Evolutionary conservation across 2,888 invertebrate species (phyloP).

Genomic region (Harpalus rubripes): DNA sequence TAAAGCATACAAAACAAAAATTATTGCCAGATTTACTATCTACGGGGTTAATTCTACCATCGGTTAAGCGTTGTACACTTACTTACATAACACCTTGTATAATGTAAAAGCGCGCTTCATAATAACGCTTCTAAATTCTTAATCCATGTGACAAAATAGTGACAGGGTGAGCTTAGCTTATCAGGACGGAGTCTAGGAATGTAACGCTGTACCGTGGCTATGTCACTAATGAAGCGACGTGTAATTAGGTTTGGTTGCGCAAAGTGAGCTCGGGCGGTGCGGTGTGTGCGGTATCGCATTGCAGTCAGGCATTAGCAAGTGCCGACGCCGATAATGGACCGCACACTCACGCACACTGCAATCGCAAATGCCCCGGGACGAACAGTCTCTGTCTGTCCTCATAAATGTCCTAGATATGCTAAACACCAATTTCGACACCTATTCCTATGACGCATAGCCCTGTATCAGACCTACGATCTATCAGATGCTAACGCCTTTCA

Average conservation of each 20-base stretch:
- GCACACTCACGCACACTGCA: conserved; percentile 42
- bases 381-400: conserved; percentile 41
- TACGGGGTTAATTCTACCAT: no score
- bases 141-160: no score
- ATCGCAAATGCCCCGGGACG: conserved; percentile 62
- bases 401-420: conserved; percentile 62
- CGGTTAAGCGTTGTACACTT: no score
- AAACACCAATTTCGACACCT: conserved; percentile 58
- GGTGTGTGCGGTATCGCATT: conserved; percentile 44
- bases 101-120: no score
- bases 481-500: no score
- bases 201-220: neutral
- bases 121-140: no score
- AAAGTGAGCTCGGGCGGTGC: neutral
- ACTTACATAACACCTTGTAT: no score
- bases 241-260: conserved; percentile 46
- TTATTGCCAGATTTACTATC: no score
- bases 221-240: conserved; percentile 48
- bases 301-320: conserved; percentile 60
- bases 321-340: conserved; percentile 62
- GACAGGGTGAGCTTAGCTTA: no score
- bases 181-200: no score
- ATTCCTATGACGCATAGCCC: neutral
- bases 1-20: no score
- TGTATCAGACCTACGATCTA: no score